Evolutionary conservation across 2,113 vertebrate genomes (phyloP).

Genomic region (Spheniscus mendiculus): DNA sequence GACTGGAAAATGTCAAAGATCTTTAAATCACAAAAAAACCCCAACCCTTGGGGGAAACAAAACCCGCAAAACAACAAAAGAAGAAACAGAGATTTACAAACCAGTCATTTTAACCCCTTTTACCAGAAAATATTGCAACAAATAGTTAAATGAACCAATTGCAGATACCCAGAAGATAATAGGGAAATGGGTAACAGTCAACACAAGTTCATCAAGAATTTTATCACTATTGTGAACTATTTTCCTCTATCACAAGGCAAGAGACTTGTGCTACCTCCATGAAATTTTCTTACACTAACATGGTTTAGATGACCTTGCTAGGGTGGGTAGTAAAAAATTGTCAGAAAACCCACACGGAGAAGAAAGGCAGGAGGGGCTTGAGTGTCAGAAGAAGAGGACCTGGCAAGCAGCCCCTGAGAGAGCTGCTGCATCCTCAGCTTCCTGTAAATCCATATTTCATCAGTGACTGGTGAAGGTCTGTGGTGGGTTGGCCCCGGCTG

Average conservation of each 20-base stretch:
- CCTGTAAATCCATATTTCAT: background rate
- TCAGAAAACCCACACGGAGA: background rate
- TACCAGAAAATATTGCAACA: background rate
- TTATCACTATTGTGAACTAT: background rate
- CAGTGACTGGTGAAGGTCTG: background rate
- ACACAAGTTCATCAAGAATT: background rate
- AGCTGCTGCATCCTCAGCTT: background rate
- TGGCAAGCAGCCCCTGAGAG: background rate
- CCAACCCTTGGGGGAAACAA: too few relatives aligned
- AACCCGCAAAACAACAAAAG: background rate
- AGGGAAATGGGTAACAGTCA: background rate
- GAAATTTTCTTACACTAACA: background rate
- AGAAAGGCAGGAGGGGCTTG: background rate
- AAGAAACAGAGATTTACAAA: background rate
- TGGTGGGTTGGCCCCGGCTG: too few relatives aligned
- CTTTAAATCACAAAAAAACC: background rate
- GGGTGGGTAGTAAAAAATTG: background rate
- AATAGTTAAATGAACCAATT: background rate
- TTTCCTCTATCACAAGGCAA: background rate
- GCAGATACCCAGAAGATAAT: background rate
- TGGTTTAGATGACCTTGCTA: background rate
- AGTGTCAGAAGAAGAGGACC: background rate
- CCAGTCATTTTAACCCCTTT: background rate
- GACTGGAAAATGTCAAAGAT: background rate
- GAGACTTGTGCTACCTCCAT: background rate